Evolutionary conservation across 2,797 vertebrate species (phyloP).

Genomic region (Gymnocypris eckloni): DNA sequence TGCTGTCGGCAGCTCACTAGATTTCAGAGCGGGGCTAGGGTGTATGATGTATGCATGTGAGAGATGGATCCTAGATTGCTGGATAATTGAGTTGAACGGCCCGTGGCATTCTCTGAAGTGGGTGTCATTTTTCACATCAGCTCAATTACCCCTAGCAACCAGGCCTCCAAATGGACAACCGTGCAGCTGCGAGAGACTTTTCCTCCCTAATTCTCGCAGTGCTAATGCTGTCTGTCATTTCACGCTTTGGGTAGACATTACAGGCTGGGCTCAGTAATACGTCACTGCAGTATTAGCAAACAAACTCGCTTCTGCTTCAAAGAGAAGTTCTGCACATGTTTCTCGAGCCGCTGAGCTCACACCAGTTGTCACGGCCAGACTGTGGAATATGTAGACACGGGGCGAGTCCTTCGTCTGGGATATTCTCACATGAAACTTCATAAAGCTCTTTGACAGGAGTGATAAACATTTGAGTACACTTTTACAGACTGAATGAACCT

Average conservation of each 20-base stretch:
- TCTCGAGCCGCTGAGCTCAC: conserved; percentile 8
- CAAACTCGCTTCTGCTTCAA: not conserved
- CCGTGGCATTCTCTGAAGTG: conserved; percentile 39
- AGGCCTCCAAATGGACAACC: conserved; percentile 43
- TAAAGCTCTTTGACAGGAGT: conserved; percentile 19
- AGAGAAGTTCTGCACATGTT: not conserved
- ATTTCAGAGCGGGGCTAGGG: not conserved
- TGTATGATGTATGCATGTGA: conserved; percentile 34
- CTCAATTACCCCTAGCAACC: conserved; percentile 46
- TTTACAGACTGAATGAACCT: not conserved
- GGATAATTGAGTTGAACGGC: conserved; percentile 40
- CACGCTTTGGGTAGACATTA: conserved; percentile 41
- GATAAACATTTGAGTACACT: not conserved
- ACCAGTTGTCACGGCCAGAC: conserved; percentile 15
- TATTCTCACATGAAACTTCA: conserved; percentile 4
- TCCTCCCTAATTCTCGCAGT: conserved; percentile 21
- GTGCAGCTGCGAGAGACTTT: conserved; percentile 31
- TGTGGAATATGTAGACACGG: conserved; percentile 22
- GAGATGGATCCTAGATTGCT: conserved; percentile 37
- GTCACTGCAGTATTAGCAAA: conserved; percentile 8
- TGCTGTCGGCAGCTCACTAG: not conserved
- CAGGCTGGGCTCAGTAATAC: conserved; percentile 1
- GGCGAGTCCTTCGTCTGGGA: conserved; percentile 1
- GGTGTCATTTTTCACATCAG: conserved; percentile 50
- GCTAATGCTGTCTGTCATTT: conserved; percentile 37